Base-by-base conservation (phyloP, 1,140 invertebrate species). In the Drosophila aff. region DNA sequence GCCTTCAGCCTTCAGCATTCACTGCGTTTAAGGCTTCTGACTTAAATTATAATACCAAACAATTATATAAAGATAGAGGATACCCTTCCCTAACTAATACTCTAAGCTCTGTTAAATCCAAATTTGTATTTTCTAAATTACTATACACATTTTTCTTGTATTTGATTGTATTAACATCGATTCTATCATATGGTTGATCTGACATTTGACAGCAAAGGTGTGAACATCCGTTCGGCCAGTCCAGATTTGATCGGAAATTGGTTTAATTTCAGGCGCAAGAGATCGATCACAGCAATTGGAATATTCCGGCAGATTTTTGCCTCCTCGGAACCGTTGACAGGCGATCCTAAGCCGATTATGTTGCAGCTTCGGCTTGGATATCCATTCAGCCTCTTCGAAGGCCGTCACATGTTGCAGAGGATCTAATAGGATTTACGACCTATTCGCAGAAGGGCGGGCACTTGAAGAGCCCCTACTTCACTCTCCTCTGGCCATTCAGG, bases 361-460 rank as follows among this genome's bases (percentile, higher is more conserved):
- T 43, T 43, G 62, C 60, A 81, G 76, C 65, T 31, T 71, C 60
- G 26, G 21, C 26, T 60, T 15, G 31, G 23, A 44, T 55, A 53
- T 73, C 60, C 55, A 26, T 21, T 44, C 28, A 61, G 31, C 40
- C 33, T 72, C 64, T 53, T 47, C 3, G 21, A 36, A 47, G 62
- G 74, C 78, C 61, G 57, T 84, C 82, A 81, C 82, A 84, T 84
- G 78, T 78, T 84, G 78, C 78, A 68, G 63, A 71, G 67, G 60
- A 78, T 85, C 74, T 84, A 84, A 84, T 84, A 85, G 82, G 82
- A 84, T 84, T 85, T 85, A 81, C 74, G 82, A 84, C 74, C 82
- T 61, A 63, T 85, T 80, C 76, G 57, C 38, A 65, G 53, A 67
- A 82, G 61, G 60, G 60, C 63, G 52, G 67, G 71, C 52, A 65